A percentile compares a stretch with the other conserved stretches of the same genome.
These are phyloP conservation scores for Paracentrotus lividus DNA, from an alignment of 53 echinoderm and acorn worm species.

Conservation along the genomic window DNA sequence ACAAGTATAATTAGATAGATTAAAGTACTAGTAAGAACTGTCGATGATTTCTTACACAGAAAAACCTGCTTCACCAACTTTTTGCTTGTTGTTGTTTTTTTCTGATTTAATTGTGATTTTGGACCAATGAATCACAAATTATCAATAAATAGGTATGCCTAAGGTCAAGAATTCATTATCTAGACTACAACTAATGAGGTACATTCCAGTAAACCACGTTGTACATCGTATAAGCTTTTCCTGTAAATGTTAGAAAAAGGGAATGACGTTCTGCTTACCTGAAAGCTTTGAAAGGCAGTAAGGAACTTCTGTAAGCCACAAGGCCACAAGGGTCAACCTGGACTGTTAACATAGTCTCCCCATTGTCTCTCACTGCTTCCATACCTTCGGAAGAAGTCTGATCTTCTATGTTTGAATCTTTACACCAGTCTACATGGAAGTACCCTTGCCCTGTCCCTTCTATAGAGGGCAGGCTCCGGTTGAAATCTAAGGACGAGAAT, in stretches of 20 bases:
- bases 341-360: neutral
- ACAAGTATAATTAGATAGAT: neutral
- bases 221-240: too few species aligned
- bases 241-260: too few species aligned
- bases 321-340: slow-evolving; percentile 18
- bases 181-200: neutral
- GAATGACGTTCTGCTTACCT: too few species aligned
- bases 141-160: too few species aligned
- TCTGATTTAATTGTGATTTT: too few species aligned
- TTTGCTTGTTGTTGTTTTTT: too few species aligned
- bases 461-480: neutral
- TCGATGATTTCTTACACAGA: too few species aligned
- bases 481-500: slow-evolving; percentile 31
- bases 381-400: neutral
- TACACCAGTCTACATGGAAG: slow-evolving; percentile 63
- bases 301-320: slow-evolving; percentile 80
- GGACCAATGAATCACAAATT: too few species aligned
- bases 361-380: neutral
- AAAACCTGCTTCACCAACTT: too few species aligned
- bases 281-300: slow-evolving; percentile 85
- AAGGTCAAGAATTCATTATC: too few species aligned
- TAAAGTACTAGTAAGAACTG: too few species aligned
- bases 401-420: slow-evolving; percentile 25
- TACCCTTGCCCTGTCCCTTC: neutral
- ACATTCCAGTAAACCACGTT: too few species aligned